phyloP scores from a whole-genome alignment of 2,113 vertebrate species.

The Siniperca chuatsi region DNA sequence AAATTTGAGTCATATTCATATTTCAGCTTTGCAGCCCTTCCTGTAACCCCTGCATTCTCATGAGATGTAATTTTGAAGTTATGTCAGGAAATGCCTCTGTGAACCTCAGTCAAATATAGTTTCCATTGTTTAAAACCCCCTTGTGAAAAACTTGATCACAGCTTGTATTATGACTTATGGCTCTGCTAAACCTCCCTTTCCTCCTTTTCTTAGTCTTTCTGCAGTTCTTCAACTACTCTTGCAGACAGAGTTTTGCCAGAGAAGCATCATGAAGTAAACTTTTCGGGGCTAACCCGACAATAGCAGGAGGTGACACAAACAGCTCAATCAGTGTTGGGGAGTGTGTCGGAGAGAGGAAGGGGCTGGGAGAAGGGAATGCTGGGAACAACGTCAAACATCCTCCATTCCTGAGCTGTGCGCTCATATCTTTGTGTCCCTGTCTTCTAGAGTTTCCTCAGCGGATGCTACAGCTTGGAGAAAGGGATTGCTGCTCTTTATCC shows the following conservation, averaged over 20 bases:
- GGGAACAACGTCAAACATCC: constrained; percentile 86
- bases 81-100: constrained; percentile 72
- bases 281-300: constrained; percentile 61
- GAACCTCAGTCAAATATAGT: constrained; percentile 68
- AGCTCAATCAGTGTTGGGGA: constrained; percentile 74
- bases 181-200: constrained; percentile 33
- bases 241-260: neutral
- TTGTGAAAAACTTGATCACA: constrained; percentile 33
- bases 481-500: constrained; percentile 67
- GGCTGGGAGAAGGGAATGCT: constrained; percentile 62
- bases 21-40: constrained; percentile 34
- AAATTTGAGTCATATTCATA: constrained; percentile 8
- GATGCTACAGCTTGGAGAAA: constrained; percentile 72
- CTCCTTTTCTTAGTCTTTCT: constrained; percentile 40
- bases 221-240: constrained; percentile 10
- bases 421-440: constrained; percentile 82
- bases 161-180: constrained; percentile 17
- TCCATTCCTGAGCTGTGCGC: constrained; percentile 84
- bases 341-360: constrained; percentile 66
- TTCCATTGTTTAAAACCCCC: constrained; percentile 60
- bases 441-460: constrained; percentile 82
- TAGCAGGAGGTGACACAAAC: constrained; percentile 81
- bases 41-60: constrained; percentile 41
- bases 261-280: constrained; percentile 35
- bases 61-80: constrained; percentile 53